Conservation (phyloP, 2,888 invertebrate genomes). For the Cosmia pyralina region DNA sequence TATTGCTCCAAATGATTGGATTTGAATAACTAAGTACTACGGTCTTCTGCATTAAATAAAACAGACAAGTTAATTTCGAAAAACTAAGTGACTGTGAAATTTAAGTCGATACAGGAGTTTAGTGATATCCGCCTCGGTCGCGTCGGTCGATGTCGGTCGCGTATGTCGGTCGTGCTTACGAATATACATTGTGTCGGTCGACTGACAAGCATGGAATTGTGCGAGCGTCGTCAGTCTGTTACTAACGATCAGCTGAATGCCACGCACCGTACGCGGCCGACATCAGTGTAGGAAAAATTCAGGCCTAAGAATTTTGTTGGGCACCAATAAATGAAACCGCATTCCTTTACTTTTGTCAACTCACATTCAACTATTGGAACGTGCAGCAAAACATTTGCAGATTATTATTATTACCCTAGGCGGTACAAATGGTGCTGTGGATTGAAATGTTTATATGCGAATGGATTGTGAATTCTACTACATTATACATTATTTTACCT, state of each 20-base stretch:
- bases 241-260: no score
- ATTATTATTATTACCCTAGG: no score
- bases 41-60: background rate
- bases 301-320: background rate
- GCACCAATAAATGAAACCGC: background rate
- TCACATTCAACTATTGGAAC: background rate
- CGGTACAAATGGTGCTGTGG: background rate
- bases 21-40: background rate
- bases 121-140: no score
- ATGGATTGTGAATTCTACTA: background rate
- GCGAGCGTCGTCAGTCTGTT: no score
- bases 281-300: no score
- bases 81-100: background rate
- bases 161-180: no score
- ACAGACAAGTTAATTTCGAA: background rate
- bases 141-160: no score
- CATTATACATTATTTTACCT: background rate
- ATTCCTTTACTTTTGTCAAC: background rate
- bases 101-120: background rate
- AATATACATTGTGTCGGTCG: no score
- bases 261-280: no score
- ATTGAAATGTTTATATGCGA: background rate
- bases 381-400: background rate
- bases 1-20: background rate
- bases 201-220: no score